Base-by-base conservation (phyloP, 2,113 vertebrate genomes). In the Calyptommatus sinebrachiatus region DNA sequence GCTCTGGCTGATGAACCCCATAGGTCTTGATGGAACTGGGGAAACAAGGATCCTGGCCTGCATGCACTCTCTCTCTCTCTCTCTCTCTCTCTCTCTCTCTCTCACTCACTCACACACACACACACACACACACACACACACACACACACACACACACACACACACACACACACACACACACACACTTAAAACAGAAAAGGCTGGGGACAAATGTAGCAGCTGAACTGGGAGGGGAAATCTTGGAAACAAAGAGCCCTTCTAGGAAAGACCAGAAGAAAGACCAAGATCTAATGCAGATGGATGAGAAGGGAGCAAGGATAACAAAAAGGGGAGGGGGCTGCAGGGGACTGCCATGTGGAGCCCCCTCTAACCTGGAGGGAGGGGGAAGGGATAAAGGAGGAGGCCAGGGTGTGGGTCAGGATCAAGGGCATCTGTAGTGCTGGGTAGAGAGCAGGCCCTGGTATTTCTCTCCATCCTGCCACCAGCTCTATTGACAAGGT, bases 201-300 rank as follows among this genome's bases (percentile, higher is more conserved):
- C 78, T 57, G 48, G 50, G 50, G 71, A 81, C 79, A 67, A 57
- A 73, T 18, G 50, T 65, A 8, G 61, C 21, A 29, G 46, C 22
- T 26, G 53, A 63, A 21, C 7, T 3, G 65, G 48, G 71, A 53
- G 31, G 45, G 14, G 24, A 65, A 68, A 50, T 72, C 41, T 60
- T 31, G 48, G 45, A 28, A 80, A 80, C 79, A 80, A 80, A 80
- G 71, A 12, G 71, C 26, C 31, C 65, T 80, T 80, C 79, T 12
- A 46, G 63, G 63, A 65, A 68, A 24, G 63, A 16, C 10, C 11
- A 46, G 5, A 53, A 57, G 62, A 35, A 24, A 57, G 26, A 57
- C 16, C 29, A 18, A 29, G 70, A 35, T 68, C 62, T 68, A 45
- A 41, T 41, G 62, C 18, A 8, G 71, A 31, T 28, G 24, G 46